Conservation (phyloP, 2,888 invertebrate genomes). For the Eupithecia centaureata region DNA sequence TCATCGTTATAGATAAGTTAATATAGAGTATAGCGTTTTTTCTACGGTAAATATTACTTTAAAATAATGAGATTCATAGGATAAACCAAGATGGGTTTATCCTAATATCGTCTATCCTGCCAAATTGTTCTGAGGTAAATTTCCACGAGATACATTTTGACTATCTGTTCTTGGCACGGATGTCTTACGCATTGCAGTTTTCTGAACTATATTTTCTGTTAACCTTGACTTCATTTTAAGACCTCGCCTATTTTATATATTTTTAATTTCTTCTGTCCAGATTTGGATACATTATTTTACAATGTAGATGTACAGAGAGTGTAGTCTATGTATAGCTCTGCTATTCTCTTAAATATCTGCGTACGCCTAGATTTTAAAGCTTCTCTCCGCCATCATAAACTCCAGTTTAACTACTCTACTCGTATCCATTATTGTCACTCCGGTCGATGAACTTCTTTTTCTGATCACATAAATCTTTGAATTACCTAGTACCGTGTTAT, state of each 20-base stretch:
- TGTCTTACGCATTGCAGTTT: conserved; percentile 25
- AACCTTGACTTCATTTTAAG: background rate
- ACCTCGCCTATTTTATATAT: background rate
- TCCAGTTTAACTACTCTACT: conserved; percentile 36
- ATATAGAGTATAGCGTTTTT: background rate
- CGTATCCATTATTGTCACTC: conserved; percentile 8
- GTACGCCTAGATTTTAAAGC: background rate
- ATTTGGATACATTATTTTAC: background rate
- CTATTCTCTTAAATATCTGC: background rate
- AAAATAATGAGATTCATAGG: background rate
- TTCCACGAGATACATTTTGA: background rate
- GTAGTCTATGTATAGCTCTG: background rate
- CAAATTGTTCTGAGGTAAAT: conserved; percentile 13
- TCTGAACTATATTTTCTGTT: background rate
- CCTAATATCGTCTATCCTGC: no score
- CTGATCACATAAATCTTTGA: background rate
- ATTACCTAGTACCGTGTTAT: background rate
- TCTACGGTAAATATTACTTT: background rate
- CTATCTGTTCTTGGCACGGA: conserved; percentile 22
- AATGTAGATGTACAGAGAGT: background rate
- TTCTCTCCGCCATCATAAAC: conserved; percentile 45
- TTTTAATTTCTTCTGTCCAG: background rate
- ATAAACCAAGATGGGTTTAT: no score
- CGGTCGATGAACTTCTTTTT: background rate
- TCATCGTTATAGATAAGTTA: background rate